A percentile compares a stretch with the other conserved stretches of the same genome.
Evolutionary conservation across 2,888 invertebrate genomes (phyloP).

Genomic region (Leucophora obtusa): DNA sequence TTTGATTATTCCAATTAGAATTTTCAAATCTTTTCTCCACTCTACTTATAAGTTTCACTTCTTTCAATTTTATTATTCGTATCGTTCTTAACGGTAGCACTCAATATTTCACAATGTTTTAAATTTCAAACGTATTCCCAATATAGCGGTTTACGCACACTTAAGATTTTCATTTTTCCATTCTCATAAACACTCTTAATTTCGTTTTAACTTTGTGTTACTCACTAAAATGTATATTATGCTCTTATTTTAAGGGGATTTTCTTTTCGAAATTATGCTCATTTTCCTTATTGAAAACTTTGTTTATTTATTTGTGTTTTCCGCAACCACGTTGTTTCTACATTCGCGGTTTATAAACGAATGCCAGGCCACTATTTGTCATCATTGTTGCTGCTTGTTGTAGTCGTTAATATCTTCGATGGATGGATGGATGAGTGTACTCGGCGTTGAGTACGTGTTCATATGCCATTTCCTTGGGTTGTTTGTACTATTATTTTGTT

Average conservation of each 20-base stretch:
- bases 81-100: constrained; percentile 54
- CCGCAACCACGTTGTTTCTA: constrained; percentile 59
- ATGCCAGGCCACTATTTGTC: constrained; percentile 41
- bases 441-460: constrained; percentile 26
- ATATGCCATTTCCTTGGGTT: constrained; percentile 2
- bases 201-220: constrained; percentile 12
- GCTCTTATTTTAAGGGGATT: constrained; percentile 19
- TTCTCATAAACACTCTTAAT: constrained; percentile 17
- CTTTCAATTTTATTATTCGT: constrained; percentile 21
- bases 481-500: constrained; percentile 26
- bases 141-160: constrained; percentile 59
- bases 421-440: not conserved
- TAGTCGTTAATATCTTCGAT: not conserved
- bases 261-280: constrained; percentile 7
- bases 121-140: constrained; percentile 17
- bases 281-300: not conserved
- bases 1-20: constrained; percentile 9
- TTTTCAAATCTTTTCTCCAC: constrained; percentile 9
- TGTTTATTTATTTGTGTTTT: constrained; percentile 20
- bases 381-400: constrained; percentile 33
- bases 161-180: constrained; percentile 35
- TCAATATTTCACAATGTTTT: constrained; percentile 57
- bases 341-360: constrained; percentile 44
- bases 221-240: constrained; percentile 15
- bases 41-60: not conserved